Evolutionary conservation across 1,140 invertebrate species (phyloP), one percentile per base, ranked within the genome.

Genomic region (Lamellibrachia luymesi): DNA sequence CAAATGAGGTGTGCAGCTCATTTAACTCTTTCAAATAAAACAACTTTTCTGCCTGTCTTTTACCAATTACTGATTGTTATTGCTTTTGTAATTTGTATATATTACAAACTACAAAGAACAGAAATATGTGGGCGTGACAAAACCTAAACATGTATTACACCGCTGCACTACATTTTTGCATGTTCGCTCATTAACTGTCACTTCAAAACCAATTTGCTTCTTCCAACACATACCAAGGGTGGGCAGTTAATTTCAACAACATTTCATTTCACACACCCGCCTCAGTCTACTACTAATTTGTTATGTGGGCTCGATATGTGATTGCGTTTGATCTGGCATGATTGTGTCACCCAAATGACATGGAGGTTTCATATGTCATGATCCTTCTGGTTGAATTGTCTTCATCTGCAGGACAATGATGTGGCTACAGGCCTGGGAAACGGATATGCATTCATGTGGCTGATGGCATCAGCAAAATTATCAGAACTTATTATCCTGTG

Each of bases 211-310:
- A 80, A 80, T 80, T 22, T 80, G 1, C 13, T 80, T 80, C 64
- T 80, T 80, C 64, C 25, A 17, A 22, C 64, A 22, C 64, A 80
- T 80, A 17, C 64, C 13, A 13, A 13, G 52, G 52, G 64, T 22
- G 52, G 52, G 64, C 64, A 17, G 13, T 56, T 80, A 80, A 80
- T 80, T 80, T 80, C 64, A 80, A 80, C 13, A 80, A 80, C 64
- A 80, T 80, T 80, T 80, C 64, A 80, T 80, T 80, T 80, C 64
- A 80, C 64, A 80, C 64, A 80, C 64, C 64, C 64, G 25, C 64
- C 25, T 17, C 13, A 80, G 64, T 80, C 13, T 22, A 22, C 64
- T 80, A 22, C 64, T 80, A 80, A 80, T 80, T 80, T 80, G 64
- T 80, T 80, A 80, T 17, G 64, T 80, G 2, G 8, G 64, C 5